Conservation (phyloP, 2,888 invertebrate genomes). For the Rosalia funebris region DNA sequence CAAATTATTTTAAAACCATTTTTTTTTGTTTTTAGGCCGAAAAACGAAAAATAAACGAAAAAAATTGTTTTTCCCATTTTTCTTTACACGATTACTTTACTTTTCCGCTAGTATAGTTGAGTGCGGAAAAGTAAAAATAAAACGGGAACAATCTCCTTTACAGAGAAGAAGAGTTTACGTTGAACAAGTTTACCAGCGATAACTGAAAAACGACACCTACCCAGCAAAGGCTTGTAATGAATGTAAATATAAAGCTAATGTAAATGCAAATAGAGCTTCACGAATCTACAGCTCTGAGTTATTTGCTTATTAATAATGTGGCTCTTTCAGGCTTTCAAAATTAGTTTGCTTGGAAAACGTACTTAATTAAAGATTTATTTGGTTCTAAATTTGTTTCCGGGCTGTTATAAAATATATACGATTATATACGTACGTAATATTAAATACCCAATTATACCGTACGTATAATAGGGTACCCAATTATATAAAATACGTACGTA, state of each 20-base stretch:
- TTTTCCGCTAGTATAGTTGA: too few species aligned
- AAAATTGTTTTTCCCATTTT: too few species aligned
- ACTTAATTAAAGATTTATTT: not conserved
- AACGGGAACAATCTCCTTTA: not conserved
- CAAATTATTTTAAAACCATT: too few species aligned
- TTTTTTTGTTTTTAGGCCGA: too few species aligned
- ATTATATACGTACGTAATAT: too few species aligned
- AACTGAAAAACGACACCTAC: not conserved
- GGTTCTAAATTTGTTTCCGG: not conserved
- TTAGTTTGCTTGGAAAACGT: not conserved
- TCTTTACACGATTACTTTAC: too few species aligned
- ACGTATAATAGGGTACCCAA: too few species aligned
- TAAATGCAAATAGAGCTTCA: not conserved
- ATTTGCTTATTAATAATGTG: not conserved
- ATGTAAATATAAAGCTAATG: not conserved
- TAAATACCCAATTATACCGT: too few species aligned
- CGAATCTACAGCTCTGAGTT: not conserved
- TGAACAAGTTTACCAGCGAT: not conserved
- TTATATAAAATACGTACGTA: too few species aligned
- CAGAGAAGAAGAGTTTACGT: not conserved
- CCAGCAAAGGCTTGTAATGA: not conserved
- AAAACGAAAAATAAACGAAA: too few species aligned
- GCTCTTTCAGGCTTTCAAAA: not conserved
- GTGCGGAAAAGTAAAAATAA: too few species aligned
- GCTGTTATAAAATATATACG: too few species aligned